Evolutionary conservation across 2,888 invertebrate species (phyloP), one percentile per base, ranked within the genome.

Genomic region (Achlya flavicornis): DNA sequence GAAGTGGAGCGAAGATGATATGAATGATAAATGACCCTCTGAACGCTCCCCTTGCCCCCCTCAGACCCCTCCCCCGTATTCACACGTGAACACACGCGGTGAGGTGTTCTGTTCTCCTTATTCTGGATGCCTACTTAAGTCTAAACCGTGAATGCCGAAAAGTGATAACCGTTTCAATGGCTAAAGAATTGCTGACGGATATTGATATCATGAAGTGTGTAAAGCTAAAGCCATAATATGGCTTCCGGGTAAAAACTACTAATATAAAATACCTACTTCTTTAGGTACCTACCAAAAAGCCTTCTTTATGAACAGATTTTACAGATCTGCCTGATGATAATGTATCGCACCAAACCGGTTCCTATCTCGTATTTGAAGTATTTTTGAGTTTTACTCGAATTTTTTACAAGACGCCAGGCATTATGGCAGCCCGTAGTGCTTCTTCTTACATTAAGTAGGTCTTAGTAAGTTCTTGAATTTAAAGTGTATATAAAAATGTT

Each of bases 1-100:
- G 93, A 93, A 93, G 93, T 93, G 92, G 93, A 93, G 93, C 93
- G 93, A 93, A 93, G 93, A 93, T 93, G 93, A 93, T 93, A 93
- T 93, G 93, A 93, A 93, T 93, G 93, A 93, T 93, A 93, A 93
- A 93, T 93, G 93, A 93, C 93, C 93, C 93, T 89, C 89, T 81
- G 87, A 88, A 83, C 87, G 80, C 78, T 79, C 83, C 78, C 76
- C 73, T 70, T 75, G 68, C 72, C 73, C 74, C 76, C 77, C 73
- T 65, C 67, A 64, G 74, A 75, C 80, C 78, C 78, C 71, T 68
- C 62, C 73, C 77, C 81, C 82, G 67, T 83, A 80, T 81, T 91
- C 92, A 91, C 92, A 92, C 92, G 93, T 92, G 93, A 92, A 87
- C 88, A 83, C 85, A 86, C 86, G 85, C 75, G 83, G 85, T 79